Base-by-base conservation (phyloP, 2,113 vertebrate species). In the Glaucomys volans region DNA sequence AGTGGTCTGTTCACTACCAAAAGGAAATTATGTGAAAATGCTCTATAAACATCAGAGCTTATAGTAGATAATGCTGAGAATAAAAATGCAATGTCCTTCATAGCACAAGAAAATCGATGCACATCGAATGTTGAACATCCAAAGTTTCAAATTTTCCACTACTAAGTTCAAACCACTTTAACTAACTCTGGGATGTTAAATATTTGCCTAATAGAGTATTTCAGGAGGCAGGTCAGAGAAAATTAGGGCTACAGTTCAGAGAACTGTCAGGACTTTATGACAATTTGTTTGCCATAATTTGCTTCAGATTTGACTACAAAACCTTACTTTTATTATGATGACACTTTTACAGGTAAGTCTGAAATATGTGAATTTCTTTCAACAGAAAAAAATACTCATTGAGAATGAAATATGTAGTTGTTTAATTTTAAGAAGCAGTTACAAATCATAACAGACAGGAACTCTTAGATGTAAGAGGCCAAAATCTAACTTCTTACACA, bases 391-490 rank as follows among this genome's bases (percentile, higher is more conserved):
- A 52, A 66, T 50, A 89, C 50, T 90, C 91, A 32, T 1, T 11
- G 30, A 93, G 66, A 89, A 95, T 80, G 67, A 91, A 90, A 83
- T 76, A 95, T 77, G 28, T 62, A 87, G 86, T 91, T 59, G 76
- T 92, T 96, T 95, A 94, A 93, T 93, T 90, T 91, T 84, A 86
- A 92, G 64, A 87, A 91, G 67, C 44, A 92, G 42, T 77, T 85
- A 90, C 86, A 93, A 90, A 91, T 74, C 69, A 40, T 59, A 93
- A 82, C 57, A 93, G 82, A 93, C n/a, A 96, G 72, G n/a, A 26
- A 50, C 24, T 95, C n/a, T n/a, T 47, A 28, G 0, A 0, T 90
- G 86, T 84, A 85, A 76, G 64, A 79, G 42, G 82, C 54, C 62
- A 93, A 57, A 72, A 69, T 28, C 95, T 92, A 93, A 95, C 75